Base-by-base conservation (phyloP, 2,888 invertebrate species). In the Spisula solida region DNA sequence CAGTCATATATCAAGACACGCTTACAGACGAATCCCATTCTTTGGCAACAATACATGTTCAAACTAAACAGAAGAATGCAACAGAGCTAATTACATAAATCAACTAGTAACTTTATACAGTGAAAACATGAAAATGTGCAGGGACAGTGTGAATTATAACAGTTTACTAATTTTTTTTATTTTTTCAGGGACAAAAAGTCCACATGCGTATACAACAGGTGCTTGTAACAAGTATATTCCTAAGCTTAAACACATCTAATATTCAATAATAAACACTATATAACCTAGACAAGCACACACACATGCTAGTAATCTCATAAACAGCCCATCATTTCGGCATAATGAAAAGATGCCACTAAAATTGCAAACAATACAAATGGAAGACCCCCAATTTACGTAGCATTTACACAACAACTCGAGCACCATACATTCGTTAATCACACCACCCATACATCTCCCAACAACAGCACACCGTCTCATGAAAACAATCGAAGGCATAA, bases 291-390 rank as follows among this genome's bases (percentile, higher is more conserved):
- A 60, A 60, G 25, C 34, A 75, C 75, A 75, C 75, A 75, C 75
- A 75, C 75, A 75, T 31, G 12, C 31, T 75, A 75, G 16, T 75
- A 75, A 75, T 66, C 60, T 66, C 60, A 66, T 66, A 25, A 66
- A 66, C 12, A 66, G 60, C 60, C 60, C 60, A 66, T 66, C 60
- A 66, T 66, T 66, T 66, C 60, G 25, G 60, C 25, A 10, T 25
- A 66, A 25, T 66, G n/a, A n/a, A 66, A 66, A 66, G 60, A 66
- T 66, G 60, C n/a, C 25, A 25, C 60, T 25, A 66, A 66, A 66
- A 66, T 66, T 66, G 60, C 60, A 25, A 66, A 25, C 60, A 25
- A 66, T 66, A 66, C 60, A 66, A 25, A 66, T 66, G 60, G 60
- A 66, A 66, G 60, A 66, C 60, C 60, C 60, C 25, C n/a, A 4